Evolutionary conservation across 2,113 vertebrate genomes (phyloP), one percentile per base, ranked within the genome.

Genomic region (Ovibos moschatus): DNA sequence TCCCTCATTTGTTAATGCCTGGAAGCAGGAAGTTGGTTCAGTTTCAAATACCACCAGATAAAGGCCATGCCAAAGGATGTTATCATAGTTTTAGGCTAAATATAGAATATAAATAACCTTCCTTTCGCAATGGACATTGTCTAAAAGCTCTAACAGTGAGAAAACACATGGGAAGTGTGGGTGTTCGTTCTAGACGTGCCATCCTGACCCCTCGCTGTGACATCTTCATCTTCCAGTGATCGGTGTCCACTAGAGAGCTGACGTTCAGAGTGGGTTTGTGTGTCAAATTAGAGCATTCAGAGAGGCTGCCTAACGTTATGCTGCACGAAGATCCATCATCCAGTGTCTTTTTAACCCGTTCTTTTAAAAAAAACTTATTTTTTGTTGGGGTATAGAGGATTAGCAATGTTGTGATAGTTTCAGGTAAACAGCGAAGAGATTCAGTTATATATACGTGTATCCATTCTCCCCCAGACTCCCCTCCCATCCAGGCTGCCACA

Each of bases 1-100:
- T 90, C 88, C 82, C 97, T 89, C 64, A 98, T 95, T 97, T 97
- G 92, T 97, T 97, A 95, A 96, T 92, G 95, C 87, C 96, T 98
- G 97, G 83, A 98, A 98, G 97, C 95, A 98, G 97, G 97, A 98
- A 98, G 97, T 43, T 92, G 95, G 98, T 98, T 97, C 87, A 45
- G 93, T 98, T 97, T 97, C 97, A 98, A 96, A 98, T 87, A 95
- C 94, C 91, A 96, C 96, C 98, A 98, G 98, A 98, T 98, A 98
- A 98, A 88, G 93, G 81, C 86, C 97, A 89, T 94, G 97, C 97
- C 98, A 98, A 93, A 98, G 98, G 98, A 98, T 98, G 98, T 98
- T 97, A 97, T 97, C 98, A 96, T 78, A 93, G 88, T 95, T 98
- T 97, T 96, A 96, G 71, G 95, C 97, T 98, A 98, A 99, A 98